A percentile compares a stretch with the other conserved stretches of the same genome.
These are phyloP conservation scores for Phrynocephalus guinanensis DNA, from an alignment of 2,797 vertebrate species.

Conservation along the genomic window DNA sequence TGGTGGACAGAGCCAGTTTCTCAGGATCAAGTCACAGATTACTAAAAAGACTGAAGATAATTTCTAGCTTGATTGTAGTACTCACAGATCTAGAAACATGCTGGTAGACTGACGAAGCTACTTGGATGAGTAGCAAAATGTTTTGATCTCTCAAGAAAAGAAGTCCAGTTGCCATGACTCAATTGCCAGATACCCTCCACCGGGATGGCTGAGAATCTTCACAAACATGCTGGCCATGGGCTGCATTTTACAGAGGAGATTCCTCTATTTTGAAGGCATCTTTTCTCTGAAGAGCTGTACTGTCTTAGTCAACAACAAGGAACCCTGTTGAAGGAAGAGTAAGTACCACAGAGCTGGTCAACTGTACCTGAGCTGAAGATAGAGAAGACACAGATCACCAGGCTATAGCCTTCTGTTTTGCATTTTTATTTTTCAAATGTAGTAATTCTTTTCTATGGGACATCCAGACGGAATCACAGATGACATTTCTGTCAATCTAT, in stretches of 20 bases:
- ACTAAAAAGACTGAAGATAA: too few species aligned
- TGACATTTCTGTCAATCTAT: neutral
- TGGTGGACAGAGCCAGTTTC: neutral
- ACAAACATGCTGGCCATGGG: neutral
- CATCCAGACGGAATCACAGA: too few species aligned
- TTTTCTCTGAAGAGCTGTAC: neutral
- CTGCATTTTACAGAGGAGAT: neutral
- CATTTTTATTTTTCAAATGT: neutral
- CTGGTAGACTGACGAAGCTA: neutral
- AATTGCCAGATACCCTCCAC: too few species aligned
- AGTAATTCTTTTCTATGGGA: neutral
- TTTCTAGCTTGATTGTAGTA: too few species aligned
- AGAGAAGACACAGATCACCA: neutral
- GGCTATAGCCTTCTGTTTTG: neutral
- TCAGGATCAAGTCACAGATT: too few species aligned
- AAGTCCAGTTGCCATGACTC: too few species aligned
- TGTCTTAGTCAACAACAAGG: neutral
- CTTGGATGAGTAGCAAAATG: too few species aligned
- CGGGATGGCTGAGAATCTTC: too few species aligned
- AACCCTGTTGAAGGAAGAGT: neutral
- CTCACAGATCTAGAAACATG: neutral
- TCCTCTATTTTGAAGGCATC: neutral
- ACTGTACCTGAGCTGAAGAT: neutral
- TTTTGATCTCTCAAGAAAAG: too few species aligned
- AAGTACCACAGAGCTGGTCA: neutral